Evolutionary conservation across 2,888 invertebrate genomes (phyloP).

Genomic region (Lasius fuliginosus): DNA sequence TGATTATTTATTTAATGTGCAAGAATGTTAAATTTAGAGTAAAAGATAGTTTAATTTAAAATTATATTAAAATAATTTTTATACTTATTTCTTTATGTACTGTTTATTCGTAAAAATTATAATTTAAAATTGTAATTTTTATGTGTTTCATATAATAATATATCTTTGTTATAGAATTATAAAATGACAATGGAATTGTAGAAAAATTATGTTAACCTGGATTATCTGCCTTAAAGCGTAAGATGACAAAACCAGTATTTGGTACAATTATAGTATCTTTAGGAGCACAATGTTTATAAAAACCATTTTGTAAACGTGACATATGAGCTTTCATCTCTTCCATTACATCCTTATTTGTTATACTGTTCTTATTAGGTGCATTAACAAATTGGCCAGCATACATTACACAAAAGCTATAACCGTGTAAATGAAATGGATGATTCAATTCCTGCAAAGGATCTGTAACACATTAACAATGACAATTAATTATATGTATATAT

Average conservation of each 20-base stretch:
- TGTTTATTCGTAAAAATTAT: not conserved
- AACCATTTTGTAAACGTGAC: slow-evolving; percentile 82
- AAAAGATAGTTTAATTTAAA: not conserved
- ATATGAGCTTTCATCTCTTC: slow-evolving; percentile 79
- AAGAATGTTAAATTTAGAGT: not conserved
- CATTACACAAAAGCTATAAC: slow-evolving; percentile 84
- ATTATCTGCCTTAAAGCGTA: slow-evolving; percentile 86
- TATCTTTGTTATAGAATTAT: not conserved
- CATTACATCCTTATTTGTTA: slow-evolving; percentile 58
- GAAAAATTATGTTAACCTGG: slow-evolving; percentile 82
- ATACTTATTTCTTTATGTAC: not conserved
- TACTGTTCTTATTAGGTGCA: not conserved
- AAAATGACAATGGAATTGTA: not conserved
- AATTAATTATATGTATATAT: not conserved
- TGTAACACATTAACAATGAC: slow-evolving; percentile 56
- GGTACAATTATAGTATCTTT: slow-evolving; percentile 87
- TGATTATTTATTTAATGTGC: not conserved
- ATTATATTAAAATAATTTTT: not conserved
- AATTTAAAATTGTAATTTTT: not conserved
- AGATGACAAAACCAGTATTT: slow-evolving; percentile 85
- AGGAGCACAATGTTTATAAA: slow-evolving; percentile 81
- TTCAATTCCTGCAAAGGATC: slow-evolving; percentile 58
- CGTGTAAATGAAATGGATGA: slow-evolving; percentile 86
- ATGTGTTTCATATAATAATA: not conserved
- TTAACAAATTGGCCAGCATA: slow-evolving; percentile 78